Evolutionary conservation across 1,140 invertebrate genomes (phyloP), one percentile per base, ranked within the genome.

Genomic region (Drosophila nigrodunni): DNA sequence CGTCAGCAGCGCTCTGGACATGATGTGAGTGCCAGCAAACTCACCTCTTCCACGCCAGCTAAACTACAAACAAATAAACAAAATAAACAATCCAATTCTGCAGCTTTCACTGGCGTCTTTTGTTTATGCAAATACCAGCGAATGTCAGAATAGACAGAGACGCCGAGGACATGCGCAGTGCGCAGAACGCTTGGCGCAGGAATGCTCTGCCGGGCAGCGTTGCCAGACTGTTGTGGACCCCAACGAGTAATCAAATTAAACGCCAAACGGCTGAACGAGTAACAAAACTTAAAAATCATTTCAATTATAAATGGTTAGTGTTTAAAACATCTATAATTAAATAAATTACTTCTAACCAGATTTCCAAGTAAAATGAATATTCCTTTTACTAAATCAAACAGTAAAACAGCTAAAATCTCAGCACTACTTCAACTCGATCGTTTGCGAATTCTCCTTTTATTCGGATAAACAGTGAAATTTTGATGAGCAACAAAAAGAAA

Each of bases 1-100:
- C 41, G 83, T 88, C 46, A 88, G 55, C 11, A 89, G 66, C 39
- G 74, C 66, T 44, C 85, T 67, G 55, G 71, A 68, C 83, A 88
- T 88, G 49, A 37, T 82, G 44, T 55, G 52, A 47, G 68, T 79
- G 7, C 67, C 55, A 46, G 18, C 35, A 52, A 30, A 39, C 43
- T 21, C 13, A n/a, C 25, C 44, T 47, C 54, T 44, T 46, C 2
- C 25, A 47, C 58, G 69, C 70, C 74, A 82, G 21, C 49, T 72
- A 60, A 73, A 52, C 46, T 58, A 39, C 18, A 37, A 37, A 37
- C 35, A 55, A 43, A 30, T 8, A 7, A 39, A 64, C 15, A 30
- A 4, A 21, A 1, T 25, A 13, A 18, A 44, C 7, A 41, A 57
- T 9, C 0, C 7, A 13, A 34, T n/a, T 18, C 7, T 41, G 18